These are phyloP conservation scores for Ctenoplectra terminalis DNA, from an alignment of 1,140 invertebrate genomes.

Conservation along the genomic window DNA sequence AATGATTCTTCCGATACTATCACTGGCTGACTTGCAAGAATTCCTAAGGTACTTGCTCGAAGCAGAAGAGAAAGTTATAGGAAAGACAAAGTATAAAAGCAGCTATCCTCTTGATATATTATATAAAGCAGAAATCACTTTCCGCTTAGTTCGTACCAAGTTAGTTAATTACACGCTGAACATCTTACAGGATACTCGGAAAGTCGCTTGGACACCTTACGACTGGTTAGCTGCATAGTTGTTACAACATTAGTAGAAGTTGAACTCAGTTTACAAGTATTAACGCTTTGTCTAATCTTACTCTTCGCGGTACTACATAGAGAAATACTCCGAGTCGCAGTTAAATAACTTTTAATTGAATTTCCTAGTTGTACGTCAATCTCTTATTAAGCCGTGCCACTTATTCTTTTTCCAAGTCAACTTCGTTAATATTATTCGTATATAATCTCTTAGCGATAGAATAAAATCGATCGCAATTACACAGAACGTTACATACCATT, in stretches of 20 bases:
- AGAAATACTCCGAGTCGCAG: neutral
- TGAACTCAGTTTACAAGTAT: constrained; percentile 25
- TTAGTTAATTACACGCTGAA: neutral
- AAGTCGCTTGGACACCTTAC: neutral
- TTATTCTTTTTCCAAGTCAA: neutral
- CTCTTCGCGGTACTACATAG: too few relatives aligned
- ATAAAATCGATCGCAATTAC: neutral
- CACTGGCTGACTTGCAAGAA: too few relatives aligned
- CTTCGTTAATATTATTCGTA: too few relatives aligned
- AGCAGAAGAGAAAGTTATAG: too few relatives aligned
- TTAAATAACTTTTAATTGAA: constrained; percentile 34
- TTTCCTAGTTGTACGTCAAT: neutral
- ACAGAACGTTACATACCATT: neutral
- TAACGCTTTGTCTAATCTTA: neutral
- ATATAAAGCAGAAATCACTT: neutral
- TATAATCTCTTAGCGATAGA: neutral
- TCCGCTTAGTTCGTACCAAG: neutral
- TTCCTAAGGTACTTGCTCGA: too few relatives aligned
- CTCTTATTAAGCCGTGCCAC: neutral
- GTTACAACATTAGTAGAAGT: neutral
- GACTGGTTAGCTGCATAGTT: neutral
- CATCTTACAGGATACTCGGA: neutral
- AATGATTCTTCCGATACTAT: too few relatives aligned
- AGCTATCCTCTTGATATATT: too few relatives aligned
- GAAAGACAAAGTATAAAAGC: too few relatives aligned